Percentiles rank a stretch among this genome's conserved stretches.
Conservation (phyloP, 2,797 vertebrate species). For the Rachycentron canadum region DNA sequence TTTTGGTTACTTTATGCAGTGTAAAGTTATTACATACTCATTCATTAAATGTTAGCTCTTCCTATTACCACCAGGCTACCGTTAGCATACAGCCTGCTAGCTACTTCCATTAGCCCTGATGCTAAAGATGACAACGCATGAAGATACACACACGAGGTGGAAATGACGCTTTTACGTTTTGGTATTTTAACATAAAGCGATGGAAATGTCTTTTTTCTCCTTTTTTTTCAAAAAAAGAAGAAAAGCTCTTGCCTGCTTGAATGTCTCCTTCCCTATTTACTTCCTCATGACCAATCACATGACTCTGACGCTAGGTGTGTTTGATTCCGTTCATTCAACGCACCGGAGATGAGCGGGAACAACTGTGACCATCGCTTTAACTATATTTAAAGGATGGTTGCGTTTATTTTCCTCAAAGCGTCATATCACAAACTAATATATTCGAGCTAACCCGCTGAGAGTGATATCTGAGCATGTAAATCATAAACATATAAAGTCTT, state of each 20-base stretch:
- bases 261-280: slow-evolving; percentile 74
- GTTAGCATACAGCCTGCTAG: slow-evolving; percentile 51
- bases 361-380: neutral
- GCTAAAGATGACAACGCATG: neutral
- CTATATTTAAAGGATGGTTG: no score
- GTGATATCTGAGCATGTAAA: neutral
- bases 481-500: neutral
- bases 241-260: slow-evolving; percentile 19
- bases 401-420: neutral
- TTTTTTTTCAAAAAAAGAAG: neutral
- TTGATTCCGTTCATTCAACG: slow-evolving; percentile 26
- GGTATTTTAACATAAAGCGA: neutral
- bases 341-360: slow-evolving; percentile 34
- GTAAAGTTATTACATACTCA: neutral
- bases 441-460: neutral
- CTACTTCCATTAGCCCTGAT: neutral
- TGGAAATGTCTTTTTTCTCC: no score
- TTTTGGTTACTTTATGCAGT: neutral
- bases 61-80: slow-evolving; percentile 34
- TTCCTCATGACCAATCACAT: slow-evolving; percentile 81
- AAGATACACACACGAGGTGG: neutral
- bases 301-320: slow-evolving; percentile 62
- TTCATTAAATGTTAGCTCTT: slow-evolving; percentile 5
- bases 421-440: neutral
- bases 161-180: neutral